Evolutionary conservation across 2,113 vertebrate genomes (phyloP), one percentile per base, ranked within the genome.

Genomic region (Neofelis nebulosa): DNA sequence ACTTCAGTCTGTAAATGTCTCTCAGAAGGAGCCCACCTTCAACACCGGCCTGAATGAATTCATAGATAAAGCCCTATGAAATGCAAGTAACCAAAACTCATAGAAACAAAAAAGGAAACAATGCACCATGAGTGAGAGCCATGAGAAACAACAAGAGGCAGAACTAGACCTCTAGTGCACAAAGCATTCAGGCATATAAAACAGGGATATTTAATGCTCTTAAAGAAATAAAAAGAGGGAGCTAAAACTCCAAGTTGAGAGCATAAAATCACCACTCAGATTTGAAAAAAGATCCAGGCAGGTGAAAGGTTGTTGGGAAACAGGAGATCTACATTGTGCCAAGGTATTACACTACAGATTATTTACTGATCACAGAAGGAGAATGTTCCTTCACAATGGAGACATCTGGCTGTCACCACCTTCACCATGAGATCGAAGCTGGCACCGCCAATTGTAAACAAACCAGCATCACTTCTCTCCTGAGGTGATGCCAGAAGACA

Each of bases 391-490:
- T 71, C 78, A 81, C 18, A 76, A 78, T 31, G 74, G 55, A 94
- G 83, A 88, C 25, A 78, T 10, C 73, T 63, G 88, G 94, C 94
- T 89, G 45, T 86, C 95, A 96, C 87, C 94, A 92, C 95, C 79
- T 79, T 78, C 36, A 52, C 81, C 68, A 52, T 63, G 63, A 61
- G 83, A 87, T 29, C 16, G 52, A 57, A 89, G 93, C 27, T 16
- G 68, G 94, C 69, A 38, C 41, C 4, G 18, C 93, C 83, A 84
- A 14, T 0, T 52, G 36, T 57, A 38, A 92, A 95, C 90, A 96
- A 38, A 45, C 19, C 25, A 76, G 23, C 57, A 61, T 41, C 41
- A 21, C 92, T 83, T 80, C 86, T 79, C 92, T 95, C 86, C 81
- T 48, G 33, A 52, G 61, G 45, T 69, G 57, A 93, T 25, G 69